These are phyloP conservation scores for Rhipidura dahli DNA, from an alignment of 2,113 vertebrate species.

Conservation along the genomic window DNA sequence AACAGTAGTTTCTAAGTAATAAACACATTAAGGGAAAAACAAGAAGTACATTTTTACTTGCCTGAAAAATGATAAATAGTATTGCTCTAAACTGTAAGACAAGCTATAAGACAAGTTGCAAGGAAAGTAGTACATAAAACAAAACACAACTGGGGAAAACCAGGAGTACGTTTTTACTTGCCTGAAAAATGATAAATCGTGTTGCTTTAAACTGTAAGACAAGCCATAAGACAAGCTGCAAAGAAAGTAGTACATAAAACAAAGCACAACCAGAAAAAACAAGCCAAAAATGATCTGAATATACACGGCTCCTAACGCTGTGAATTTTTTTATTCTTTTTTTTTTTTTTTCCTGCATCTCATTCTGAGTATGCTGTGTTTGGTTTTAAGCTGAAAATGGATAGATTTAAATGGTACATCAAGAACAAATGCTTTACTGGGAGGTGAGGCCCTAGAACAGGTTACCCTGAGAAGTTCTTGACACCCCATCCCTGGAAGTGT, in stretches of 20 bases:
- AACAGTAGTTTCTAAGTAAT: not conserved
- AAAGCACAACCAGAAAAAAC: not conserved
- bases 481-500: rapidly evolving
- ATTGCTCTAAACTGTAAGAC: not conserved
- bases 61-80: not conserved
- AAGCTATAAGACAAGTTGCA: not conserved
- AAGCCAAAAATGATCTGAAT: not conserved
- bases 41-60: not conserved
- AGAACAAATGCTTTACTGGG: not conserved
- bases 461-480: not conserved
- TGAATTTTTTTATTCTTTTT: not conserved
- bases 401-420: not conserved
- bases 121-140: not conserved
- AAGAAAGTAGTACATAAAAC: not conserved
- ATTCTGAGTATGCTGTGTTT: not conserved
- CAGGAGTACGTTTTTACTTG: not conserved
- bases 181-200: not conserved
- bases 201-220: not conserved
- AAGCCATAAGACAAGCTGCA: not conserved
- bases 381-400: not conserved
- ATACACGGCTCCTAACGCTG: not conserved
- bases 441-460: not conserved
- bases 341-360: not conserved
- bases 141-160: not conserved
- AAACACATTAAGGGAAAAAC: not conserved